Base-by-base conservation (phyloP, 2,797 vertebrate species). In the Atherinosoma microstoma region DNA sequence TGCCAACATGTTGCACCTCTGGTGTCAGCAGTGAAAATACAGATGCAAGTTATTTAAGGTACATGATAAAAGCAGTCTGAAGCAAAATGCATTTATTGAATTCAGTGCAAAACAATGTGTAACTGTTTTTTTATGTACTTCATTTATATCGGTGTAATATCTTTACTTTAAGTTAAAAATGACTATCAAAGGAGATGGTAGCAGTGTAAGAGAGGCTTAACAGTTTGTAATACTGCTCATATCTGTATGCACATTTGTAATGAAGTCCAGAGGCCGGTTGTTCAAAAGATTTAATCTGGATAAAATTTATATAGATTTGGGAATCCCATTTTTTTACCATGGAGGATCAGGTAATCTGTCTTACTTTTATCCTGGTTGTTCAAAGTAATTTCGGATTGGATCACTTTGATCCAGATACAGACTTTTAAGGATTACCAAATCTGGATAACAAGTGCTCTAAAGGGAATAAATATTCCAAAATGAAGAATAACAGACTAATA, bases 1-100 rank as follows among this genome's bases (percentile, higher is more conserved):
- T 89, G 86, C 80, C 88, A 78, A 83, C 38, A 0, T 74, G 68
- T 67, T 70, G 66, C 75, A 24, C 3, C 45, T 61, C 73, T 76
- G 64, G 73, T 83, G 75, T 77, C 73, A 78, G 75, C 67, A 36
- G 24, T 57, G 70, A 67, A 77, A 83, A 76, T 76, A 73, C 8
- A 72, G 58, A 56, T 12, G 8, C 20, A 70, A 36, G 64, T 76
- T 64, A 56, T 67, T 72, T 47, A 20, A 67, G 53, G 32, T 36
- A 5, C 0, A 0, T 3, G 1, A 16, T 32, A 35, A 73, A 76
- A 38, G 2, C 60, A 70, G 54, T 70, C 16, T 65, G 45, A 64
- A 62, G 13, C 47, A 70, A 61, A 27, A 38, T 32, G 1, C 34
- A 11, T 10, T 20, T 9, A 8, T 20, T 42, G 3, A 22, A 59